Evolutionary conservation across 2,888 invertebrate species (phyloP).

Genomic region (Macroteleia sp.): DNA sequence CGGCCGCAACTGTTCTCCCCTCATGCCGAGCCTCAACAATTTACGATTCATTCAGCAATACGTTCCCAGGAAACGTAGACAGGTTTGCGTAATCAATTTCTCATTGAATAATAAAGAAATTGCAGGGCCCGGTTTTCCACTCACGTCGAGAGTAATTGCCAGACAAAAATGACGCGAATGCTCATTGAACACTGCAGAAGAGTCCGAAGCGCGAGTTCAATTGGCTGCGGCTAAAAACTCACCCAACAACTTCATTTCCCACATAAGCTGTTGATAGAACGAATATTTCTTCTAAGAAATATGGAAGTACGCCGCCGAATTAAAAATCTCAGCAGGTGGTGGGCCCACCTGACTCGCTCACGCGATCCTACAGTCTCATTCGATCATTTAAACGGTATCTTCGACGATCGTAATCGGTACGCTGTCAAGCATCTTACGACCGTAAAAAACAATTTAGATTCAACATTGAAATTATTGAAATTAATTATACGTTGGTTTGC

Average conservation of each 20-base stretch:
- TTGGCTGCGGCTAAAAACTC: slow-evolving; percentile 57
- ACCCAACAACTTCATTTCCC: slow-evolving; percentile 63
- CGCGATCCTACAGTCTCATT: slow-evolving; percentile 57
- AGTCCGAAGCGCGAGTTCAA: slow-evolving; percentile 39
- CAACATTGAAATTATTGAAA: slow-evolving; percentile 53
- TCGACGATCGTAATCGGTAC: slow-evolving; percentile 24
- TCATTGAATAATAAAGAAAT: slow-evolving; percentile 59
- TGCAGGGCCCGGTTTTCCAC: slow-evolving; percentile 42
- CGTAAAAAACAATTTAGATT: slow-evolving; percentile 46
- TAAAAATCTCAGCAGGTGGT: slow-evolving; percentile 65
- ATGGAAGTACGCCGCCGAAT: slow-evolving; percentile 61
- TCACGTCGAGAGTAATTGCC: slow-evolving; percentile 41
- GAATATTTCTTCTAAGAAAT: slow-evolving; percentile 53
- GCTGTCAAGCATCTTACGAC: background rate
- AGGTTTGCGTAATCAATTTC: slow-evolving; percentile 29
- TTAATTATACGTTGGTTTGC: slow-evolving; percentile 46
- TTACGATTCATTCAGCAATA: slow-evolving; percentile 37
- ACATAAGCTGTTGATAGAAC: slow-evolving; percentile 51
- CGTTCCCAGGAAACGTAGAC: slow-evolving; percentile 28
- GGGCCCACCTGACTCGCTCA: slow-evolving; percentile 62
- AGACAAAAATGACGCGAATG: slow-evolving; percentile 49
- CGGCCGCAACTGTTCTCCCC: slow-evolving; percentile 8
- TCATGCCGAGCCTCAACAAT: background rate
- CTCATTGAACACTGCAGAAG: slow-evolving; percentile 28
- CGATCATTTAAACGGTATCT: slow-evolving; percentile 57